Conservation (phyloP, 2,113 vertebrate species). For the Machaerirhynchus nigripectus region DNA sequence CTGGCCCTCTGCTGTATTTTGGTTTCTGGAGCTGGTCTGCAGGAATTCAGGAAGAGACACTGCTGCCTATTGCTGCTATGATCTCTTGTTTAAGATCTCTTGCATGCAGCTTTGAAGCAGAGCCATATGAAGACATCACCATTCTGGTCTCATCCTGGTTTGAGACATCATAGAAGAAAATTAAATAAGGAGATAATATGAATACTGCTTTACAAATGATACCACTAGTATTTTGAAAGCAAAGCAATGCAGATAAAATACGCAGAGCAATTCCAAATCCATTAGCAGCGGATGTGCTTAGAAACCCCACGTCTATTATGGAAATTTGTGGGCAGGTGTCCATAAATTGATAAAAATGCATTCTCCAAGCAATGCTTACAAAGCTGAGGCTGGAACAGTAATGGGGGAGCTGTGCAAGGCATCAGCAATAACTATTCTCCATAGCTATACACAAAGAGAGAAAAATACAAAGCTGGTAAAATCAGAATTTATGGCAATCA, state of each 20-base stretch:
- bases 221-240: neutral
- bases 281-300: neutral
- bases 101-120: neutral
- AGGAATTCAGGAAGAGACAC: neutral
- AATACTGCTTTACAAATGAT: neutral
- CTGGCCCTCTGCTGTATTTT: neutral
- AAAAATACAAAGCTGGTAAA: neutral
- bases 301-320: neutral
- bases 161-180: neutral
- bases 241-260: neutral
- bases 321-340: neutral
- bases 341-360: constrained; percentile 2
- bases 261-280: neutral
- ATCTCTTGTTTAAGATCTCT: neutral
- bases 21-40: neutral
- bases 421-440: neutral
- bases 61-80: neutral
- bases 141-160: constrained; percentile 1
- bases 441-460: neutral
- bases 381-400: neutral
- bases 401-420: neutral
- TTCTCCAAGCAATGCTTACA: neutral
- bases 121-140: neutral
- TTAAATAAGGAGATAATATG: constrained; percentile 10
- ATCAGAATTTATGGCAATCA: neutral